These are phyloP conservation scores for Drosophila melanocephala DNA, from an alignment of 2,888 invertebrate genomes.

Conservation along the genomic window DNA sequence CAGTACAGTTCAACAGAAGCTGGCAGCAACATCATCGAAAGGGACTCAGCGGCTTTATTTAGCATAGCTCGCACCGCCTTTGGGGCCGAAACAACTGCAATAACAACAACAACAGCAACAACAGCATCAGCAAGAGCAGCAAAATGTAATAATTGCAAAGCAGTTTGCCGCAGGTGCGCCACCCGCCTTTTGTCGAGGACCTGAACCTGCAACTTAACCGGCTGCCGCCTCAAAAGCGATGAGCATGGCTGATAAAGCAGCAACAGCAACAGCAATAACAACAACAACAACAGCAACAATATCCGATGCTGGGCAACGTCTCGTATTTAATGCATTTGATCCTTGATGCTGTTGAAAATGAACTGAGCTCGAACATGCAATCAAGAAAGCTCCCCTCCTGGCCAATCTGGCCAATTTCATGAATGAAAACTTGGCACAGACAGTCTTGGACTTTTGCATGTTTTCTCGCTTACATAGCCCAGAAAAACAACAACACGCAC, in stretches of 20 bases:
- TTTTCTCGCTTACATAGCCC: constrained; percentile 48
- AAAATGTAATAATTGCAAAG: constrained; percentile 81
- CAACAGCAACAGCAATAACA: constrained; percentile 57
- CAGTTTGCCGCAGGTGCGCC: constrained; percentile 80
- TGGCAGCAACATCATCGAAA: constrained; percentile 74
- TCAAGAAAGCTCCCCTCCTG: constrained; percentile 58
- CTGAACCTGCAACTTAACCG: constrained; percentile 52
- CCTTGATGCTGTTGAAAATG: constrained; percentile 82
- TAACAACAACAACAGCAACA: constrained; percentile 34
- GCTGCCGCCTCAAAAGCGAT: constrained; percentile 70
- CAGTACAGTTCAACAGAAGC: constrained; percentile 69
- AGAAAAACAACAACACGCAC: constrained; percentile 56
- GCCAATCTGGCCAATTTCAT: constrained; percentile 80
- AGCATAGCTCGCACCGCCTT: constrained; percentile 66
- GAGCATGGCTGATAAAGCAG: constrained; percentile 75
- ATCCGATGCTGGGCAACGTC: constrained; percentile 67
- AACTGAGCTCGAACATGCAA: constrained; percentile 83
- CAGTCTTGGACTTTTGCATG: constrained; percentile 68
- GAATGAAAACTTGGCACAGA: constrained; percentile 77
- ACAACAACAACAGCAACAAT: constrained; percentile 57
- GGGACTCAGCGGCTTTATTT: constrained; percentile 54
- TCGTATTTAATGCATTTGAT: constrained; percentile 82
- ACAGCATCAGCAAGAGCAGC: constrained; percentile 37
- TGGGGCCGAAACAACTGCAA: constrained; percentile 34
- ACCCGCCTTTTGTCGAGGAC: constrained; percentile 67